These are phyloP conservation scores for Drosophila multiciliata DNA, from an alignment of 2,888 invertebrate genomes.

Conservation along the genomic window DNA sequence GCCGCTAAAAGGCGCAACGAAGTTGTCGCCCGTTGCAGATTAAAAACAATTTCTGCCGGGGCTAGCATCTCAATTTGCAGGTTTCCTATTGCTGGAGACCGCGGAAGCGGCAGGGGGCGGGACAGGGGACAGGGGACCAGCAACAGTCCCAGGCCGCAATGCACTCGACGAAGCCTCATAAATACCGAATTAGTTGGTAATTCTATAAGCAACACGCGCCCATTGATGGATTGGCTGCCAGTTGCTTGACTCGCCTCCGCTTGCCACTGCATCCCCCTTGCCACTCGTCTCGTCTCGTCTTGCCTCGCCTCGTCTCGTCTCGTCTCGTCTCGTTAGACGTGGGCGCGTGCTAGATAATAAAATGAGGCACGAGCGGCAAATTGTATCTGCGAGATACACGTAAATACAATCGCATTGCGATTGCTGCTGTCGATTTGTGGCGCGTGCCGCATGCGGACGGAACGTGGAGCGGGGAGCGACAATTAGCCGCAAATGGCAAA, in stretches of 20 bases:
- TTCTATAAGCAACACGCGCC: slow-evolving; percentile 85
- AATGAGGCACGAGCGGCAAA: slow-evolving; percentile 49
- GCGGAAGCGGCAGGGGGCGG: not conserved
- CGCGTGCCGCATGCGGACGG: slow-evolving; percentile 36
- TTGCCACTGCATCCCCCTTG: slow-evolving; percentile 10
- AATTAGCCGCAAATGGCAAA: slow-evolving; percentile 75
- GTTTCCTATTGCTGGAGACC: slow-evolving; percentile 51
- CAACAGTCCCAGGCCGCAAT: slow-evolving; percentile 46
- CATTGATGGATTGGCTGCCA: slow-evolving; percentile 74
- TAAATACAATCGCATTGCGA: slow-evolving; percentile 48
- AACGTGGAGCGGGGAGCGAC: slow-evolving; percentile 36
- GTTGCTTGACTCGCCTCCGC: slow-evolving; percentile 30
- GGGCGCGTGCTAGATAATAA: slow-evolving; percentile 70
- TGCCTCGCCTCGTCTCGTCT: not conserved
- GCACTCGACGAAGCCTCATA: slow-evolving; percentile 82
- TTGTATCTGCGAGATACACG: slow-evolving; percentile 49
- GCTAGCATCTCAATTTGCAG: slow-evolving; percentile 76
- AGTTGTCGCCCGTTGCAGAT: slow-evolving; percentile 60
- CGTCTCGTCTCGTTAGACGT: slow-evolving; percentile 28
- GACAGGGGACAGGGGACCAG: not conserved
- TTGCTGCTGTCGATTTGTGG: slow-evolving; percentile 44
- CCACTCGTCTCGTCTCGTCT: not conserved
- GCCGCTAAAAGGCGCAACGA: slow-evolving; percentile 62
- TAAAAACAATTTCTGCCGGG: slow-evolving; percentile 66
- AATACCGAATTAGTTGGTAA: slow-evolving; percentile 84